phyloP scores from a whole-genome alignment of 1,140 invertebrate species.

The Drosophila asahinai region DNA sequence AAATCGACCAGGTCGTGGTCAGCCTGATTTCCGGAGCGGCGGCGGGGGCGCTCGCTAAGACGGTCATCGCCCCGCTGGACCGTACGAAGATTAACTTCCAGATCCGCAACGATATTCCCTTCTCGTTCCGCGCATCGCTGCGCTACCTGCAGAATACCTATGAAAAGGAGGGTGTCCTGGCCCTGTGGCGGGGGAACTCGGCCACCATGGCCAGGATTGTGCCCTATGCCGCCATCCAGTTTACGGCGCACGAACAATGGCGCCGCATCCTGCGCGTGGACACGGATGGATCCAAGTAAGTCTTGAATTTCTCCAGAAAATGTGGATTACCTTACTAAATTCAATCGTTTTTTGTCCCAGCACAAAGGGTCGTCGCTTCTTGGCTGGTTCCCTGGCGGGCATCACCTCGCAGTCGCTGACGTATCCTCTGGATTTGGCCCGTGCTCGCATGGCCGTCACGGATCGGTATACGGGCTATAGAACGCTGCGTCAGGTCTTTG shows the following conservation, averaged over 20 bases:
- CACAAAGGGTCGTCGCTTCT: slow-evolving; percentile 87
- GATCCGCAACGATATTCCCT: slow-evolving; percentile 90
- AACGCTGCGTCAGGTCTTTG: slow-evolving; percentile 90
- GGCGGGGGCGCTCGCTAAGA: slow-evolving; percentile 98
- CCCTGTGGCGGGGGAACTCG: slow-evolving; percentile 98
- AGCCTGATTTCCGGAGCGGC: slow-evolving; percentile 92
- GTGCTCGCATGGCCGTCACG: slow-evolving; percentile 99
- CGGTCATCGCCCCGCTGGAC: slow-evolving; percentile 97
- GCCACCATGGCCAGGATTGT: slow-evolving; percentile 98
- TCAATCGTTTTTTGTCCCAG: slow-evolving; percentile 21
- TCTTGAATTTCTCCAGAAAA: slow-evolving; percentile 5
- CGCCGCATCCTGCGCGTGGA: slow-evolving; percentile 92
- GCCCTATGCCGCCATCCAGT: slow-evolving; percentile 99
- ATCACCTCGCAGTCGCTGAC: slow-evolving; percentile 96
- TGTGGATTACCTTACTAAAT: neutral
- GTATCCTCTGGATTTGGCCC: slow-evolving; percentile 98
- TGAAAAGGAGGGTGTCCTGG: slow-evolving; percentile 91
- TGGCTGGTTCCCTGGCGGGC: slow-evolving; percentile 97
- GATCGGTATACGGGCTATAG: slow-evolving; percentile 88
- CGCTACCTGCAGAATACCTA: slow-evolving; percentile 91
- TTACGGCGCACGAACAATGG: slow-evolving; percentile 98
- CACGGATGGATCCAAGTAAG: slow-evolving; percentile 87
- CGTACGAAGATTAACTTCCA: slow-evolving; percentile 99
- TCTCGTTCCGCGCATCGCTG: slow-evolving; percentile 92
- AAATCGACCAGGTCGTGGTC: slow-evolving; percentile 87